Conservation (phyloP, 2,888 invertebrate species). For the Drosophila quinaria region DNA sequence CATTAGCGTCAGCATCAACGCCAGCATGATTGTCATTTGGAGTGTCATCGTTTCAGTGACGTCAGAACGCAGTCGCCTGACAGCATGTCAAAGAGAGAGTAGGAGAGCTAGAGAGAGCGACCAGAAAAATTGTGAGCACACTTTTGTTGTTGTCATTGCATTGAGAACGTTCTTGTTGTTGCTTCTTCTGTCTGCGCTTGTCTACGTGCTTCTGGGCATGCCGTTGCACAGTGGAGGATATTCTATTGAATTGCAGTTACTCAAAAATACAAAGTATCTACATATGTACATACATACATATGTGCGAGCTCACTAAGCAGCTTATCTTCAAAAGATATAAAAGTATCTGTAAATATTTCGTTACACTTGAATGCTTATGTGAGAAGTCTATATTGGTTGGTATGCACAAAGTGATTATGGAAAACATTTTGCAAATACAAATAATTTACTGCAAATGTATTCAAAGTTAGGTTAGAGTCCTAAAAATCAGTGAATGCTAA, state of each 20-base stretch:
- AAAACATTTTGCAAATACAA: slow-evolving; percentile 1
- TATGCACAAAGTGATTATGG: not conserved
- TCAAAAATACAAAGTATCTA: not conserved
- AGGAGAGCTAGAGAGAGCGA: slow-evolving; percentile 18
- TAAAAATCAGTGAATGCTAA: too few species aligned
- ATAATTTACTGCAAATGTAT: not conserved
- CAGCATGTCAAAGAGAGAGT: slow-evolving; percentile 5
- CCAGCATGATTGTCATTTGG: slow-evolving; percentile 40
- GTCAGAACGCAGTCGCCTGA: slow-evolving; percentile 41
- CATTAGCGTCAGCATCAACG: slow-evolving; percentile 24
- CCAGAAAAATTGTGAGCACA: slow-evolving; percentile 20
- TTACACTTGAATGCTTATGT: slow-evolving; percentile 11
- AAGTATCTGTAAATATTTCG: slow-evolving; percentile 8
- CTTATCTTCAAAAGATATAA: slow-evolving; percentile 20
- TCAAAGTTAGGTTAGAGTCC: not conserved
- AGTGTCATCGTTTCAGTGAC: slow-evolving; percentile 50
- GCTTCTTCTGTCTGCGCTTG: slow-evolving; percentile 43
- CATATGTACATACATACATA: not conserved
- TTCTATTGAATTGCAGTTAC: slow-evolving; percentile 23
- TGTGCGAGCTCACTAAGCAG: slow-evolving; percentile 10
- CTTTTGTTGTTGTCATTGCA: slow-evolving; percentile 22
- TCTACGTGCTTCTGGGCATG: slow-evolving; percentile 55
- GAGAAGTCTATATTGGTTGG: not conserved
- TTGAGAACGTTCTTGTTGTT: slow-evolving; percentile 24
- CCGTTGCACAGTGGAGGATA: slow-evolving; percentile 44